A percentile compares a stretch with the other conserved stretches of the same genome.
Conservation (phyloP, 2,888 invertebrate species). For the Kuschelorhynchus macadamiae region DNA sequence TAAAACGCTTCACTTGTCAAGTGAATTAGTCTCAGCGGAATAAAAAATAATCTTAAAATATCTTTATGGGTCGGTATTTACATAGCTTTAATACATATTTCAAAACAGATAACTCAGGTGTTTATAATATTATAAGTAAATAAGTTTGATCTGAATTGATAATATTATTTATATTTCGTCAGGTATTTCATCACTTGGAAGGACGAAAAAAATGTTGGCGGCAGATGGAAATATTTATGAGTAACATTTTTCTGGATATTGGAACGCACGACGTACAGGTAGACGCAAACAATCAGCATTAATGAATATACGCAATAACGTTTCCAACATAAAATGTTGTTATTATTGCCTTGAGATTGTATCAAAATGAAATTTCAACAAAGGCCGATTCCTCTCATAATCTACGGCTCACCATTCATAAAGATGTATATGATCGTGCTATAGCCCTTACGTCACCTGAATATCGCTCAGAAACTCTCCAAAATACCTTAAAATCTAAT, state of each 20-base stretch:
- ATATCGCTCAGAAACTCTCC: too few species aligned
- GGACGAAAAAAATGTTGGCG: constrained; percentile 28
- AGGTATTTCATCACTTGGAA: constrained; percentile 51
- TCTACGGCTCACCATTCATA: too few species aligned
- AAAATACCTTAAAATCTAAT: too few species aligned
- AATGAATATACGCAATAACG: too few species aligned
- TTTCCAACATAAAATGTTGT: too few species aligned
- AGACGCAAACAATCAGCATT: too few species aligned
- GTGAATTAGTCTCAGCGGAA: constrained; percentile 28
- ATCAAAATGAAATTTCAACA: too few species aligned
- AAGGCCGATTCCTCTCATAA: too few species aligned
- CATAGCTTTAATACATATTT: constrained; percentile 61
- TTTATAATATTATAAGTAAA: constrained; percentile 61
- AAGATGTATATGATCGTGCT: too few species aligned
- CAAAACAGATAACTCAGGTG: constrained; percentile 63
- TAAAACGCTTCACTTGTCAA: constrained; percentile 42
- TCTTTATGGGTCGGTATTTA: constrained; percentile 56
- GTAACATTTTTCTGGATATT: constrained; percentile 10
- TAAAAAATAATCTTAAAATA: constrained; percentile 46
- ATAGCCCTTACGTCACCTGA: too few species aligned
- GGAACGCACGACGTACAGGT: neutral
- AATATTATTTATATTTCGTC: constrained; percentile 62
- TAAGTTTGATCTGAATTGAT: constrained; percentile 62
- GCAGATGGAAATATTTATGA: constrained; percentile 23
- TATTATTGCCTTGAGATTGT: too few species aligned